A percentile compares a stretch with the other conserved stretches of the same genome.
Evolutionary conservation across 2,113 vertebrate species (phyloP).

Genomic region (Hemiprocne comata): DNA sequence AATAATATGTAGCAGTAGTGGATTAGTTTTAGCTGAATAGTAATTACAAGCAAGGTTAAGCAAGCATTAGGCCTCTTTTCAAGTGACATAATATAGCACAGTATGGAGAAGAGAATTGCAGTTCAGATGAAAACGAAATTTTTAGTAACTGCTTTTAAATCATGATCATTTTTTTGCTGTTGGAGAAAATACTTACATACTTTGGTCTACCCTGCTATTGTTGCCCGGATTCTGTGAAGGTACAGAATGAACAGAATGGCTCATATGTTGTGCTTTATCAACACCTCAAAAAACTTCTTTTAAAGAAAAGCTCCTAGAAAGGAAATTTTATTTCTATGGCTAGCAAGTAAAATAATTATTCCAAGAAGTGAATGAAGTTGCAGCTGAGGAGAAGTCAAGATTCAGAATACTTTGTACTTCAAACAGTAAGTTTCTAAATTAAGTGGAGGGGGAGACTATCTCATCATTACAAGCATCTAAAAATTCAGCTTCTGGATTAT

Average conservation of each 20-base stretch:
- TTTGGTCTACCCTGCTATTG: neutral
- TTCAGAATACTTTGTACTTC: neutral
- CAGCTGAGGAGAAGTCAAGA: neutral
- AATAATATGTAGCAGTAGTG: conserved; percentile 18
- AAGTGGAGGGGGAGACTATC: neutral
- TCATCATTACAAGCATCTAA: neutral
- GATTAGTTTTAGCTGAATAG: conserved; percentile 54
- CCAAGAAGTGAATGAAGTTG: neutral
- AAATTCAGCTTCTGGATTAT: neutral
- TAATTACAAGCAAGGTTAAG: neutral
- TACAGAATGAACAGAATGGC: neutral
- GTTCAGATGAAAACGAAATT: neutral
- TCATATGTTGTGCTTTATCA: neutral
- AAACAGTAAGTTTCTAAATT: neutral
- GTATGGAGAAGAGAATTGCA: neutral
- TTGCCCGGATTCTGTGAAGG: neutral
- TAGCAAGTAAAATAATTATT: neutral
- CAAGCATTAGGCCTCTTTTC: neutral
- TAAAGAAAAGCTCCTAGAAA: neutral
- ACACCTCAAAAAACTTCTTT: neutral
- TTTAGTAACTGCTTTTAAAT: neutral
- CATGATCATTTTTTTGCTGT: neutral
- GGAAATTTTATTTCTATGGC: neutral
- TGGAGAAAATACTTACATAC: neutral
- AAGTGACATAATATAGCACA: neutral